Evolutionary conservation across 2,113 vertebrate genomes (phyloP), one percentile per base, ranked within the genome.

Genomic region (Xenus cinereus): DNA sequence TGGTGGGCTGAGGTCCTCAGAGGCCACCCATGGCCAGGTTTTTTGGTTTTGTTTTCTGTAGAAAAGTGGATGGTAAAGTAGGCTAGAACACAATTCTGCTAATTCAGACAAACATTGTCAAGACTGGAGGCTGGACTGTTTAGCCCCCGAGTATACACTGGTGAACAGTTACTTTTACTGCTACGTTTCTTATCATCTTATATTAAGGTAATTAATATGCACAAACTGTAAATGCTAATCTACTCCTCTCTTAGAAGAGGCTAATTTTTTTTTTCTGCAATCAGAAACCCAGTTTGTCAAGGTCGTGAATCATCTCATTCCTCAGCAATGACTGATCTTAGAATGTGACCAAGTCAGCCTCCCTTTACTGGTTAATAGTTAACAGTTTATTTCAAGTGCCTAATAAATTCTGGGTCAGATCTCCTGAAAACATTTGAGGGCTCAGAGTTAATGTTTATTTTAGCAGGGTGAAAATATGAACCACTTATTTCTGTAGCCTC

Each of bases 391-490:
- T 89, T 86, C 41, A 81, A 84, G 30, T 75, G 69, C 59, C 76
- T 93, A 75, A 87, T 62, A 73, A 92, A 71, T 88, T 89, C 88
- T 79, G 68, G 18, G 33, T 57, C 89, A 81, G 41, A 59, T 75
- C 51, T 50, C 39, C 27, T 69, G 83, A 86, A 94, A 85, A 92
- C 53, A 87, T 54, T 1, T 67, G 60, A 90, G 20, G 17, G 46
- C 63, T 94, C 57, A 60, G 33, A 56, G 71, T 96, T 94, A 97
- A 96, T 87, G 56, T 97, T 97, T 96, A 92, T 86, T 96, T 85
- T 87, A 94, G 43, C 45, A 48, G 32, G n/a, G 43, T 79, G 56
- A 87, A 92, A 93, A 79, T 59, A 86, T 14, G 56, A 94, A 71
- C 32, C 4, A 85, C 39, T 62, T 89, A 62, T 32, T 89, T 69